phyloP scores from a whole-genome alignment of 2,888 invertebrate genomes.

The Ophion obscuratus region DNA sequence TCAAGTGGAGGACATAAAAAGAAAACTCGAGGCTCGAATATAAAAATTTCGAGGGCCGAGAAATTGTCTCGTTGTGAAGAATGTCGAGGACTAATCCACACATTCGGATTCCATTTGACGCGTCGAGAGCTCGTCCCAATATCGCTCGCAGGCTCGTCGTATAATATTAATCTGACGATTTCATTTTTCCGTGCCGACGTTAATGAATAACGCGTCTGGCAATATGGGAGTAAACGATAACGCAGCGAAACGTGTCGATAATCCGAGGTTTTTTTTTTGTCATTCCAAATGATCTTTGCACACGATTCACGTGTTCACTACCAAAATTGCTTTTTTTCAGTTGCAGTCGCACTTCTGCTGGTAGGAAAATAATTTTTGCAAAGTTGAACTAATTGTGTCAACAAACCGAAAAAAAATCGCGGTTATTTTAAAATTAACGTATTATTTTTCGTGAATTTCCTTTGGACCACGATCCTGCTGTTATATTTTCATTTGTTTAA shows the following conservation, averaged over 20 bases:
- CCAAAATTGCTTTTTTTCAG: no score
- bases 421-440: no score
- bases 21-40: neutral
- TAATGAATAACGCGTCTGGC: conserved; percentile 39
- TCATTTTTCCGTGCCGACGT: conserved; percentile 24
- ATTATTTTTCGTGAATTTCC: no score
- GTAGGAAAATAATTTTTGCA: no score
- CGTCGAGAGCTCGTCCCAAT: neutral
- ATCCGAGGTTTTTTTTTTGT: conserved; percentile 8
- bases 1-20: neutral
- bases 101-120: neutral
- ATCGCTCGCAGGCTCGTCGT: neutral
- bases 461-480: no score
- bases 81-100: neutral
- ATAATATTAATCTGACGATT: neutral
- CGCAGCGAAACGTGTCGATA: conserved; percentile 47
- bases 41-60: neutral
- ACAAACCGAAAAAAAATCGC: no score
- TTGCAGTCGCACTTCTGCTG: no score
- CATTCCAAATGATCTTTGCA: no score
- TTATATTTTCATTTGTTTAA: neutral
- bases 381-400: no score
- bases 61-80: neutral
- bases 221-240: conserved; percentile 46
- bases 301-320: no score